Percentiles rank a stretch among this genome's conserved stretches.
These are phyloP conservation scores for Miichthys miiuy DNA, from an alignment of 2,797 vertebrate genomes.

Conservation along the genomic window DNA sequence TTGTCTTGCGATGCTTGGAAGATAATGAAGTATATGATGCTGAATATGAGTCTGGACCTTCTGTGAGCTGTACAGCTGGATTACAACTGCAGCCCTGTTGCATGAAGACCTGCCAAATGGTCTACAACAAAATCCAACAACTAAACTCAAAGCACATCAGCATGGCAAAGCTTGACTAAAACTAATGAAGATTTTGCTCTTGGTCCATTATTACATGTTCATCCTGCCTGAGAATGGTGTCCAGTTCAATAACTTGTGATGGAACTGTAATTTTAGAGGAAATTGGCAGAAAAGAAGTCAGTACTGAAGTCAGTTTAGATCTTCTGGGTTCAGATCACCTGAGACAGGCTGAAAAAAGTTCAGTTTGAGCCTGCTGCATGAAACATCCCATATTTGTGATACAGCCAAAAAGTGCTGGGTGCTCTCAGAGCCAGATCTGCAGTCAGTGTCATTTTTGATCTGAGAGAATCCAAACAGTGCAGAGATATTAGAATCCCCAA, in stretches of 20 bases:
- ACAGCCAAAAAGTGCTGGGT: constrained; percentile 60
- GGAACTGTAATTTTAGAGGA: constrained; percentile 42
- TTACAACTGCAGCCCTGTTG: constrained; percentile 17
- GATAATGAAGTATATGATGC: constrained; percentile 11
- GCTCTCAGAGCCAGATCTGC: constrained; percentile 47
- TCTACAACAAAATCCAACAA: constrained; percentile 16
- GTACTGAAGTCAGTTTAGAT: constrained; percentile 31
- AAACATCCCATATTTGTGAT: constrained; percentile 38
- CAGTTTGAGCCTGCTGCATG: constrained; percentile 41
- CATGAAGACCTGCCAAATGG: constrained; percentile 23
- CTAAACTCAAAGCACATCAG: constrained; percentile 31
- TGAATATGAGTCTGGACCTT: constrained; percentile 16
- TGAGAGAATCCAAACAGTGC: constrained; percentile 64
- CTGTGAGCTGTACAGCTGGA: constrained; percentile 6
- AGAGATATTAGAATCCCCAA: constrained; percentile 52
- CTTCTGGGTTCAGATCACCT: constrained; percentile 62
- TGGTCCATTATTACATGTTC: constrained; percentile 33
- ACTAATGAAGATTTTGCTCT: constrained; percentile 35
- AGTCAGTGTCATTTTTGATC: constrained; percentile 44
- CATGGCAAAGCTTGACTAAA: constrained; percentile 27
- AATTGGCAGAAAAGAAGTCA: constrained; percentile 35
- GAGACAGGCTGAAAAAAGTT: constrained; percentile 64
- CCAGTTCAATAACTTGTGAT: constrained; percentile 42
- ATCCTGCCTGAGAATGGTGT: constrained; percentile 60
- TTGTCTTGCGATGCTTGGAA: constrained; percentile 22